Conservation (phyloP, 1,140 invertebrate species). For the Acromyrmex heyeri region DNA sequence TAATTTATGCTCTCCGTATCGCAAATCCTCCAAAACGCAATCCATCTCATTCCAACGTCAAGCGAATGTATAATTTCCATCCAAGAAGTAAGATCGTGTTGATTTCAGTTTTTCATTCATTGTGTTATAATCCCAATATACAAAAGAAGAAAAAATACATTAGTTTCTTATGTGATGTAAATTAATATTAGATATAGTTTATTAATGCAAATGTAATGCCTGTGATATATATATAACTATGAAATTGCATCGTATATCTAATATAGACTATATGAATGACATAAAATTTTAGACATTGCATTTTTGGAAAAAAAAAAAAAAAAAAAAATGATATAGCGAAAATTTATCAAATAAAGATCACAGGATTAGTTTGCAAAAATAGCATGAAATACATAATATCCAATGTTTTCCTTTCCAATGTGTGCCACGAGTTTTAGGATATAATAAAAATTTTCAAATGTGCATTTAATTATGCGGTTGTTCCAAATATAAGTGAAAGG, state of each 20-base stretch:
- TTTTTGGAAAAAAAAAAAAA: neutral
- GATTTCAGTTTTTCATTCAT: constrained; percentile 87
- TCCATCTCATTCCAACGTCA: constrained; percentile 80
- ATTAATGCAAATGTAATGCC: constrained; percentile 72
- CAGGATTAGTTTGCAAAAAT: constrained; percentile 74
- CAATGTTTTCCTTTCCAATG: constrained; percentile 69
- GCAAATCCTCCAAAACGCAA: constrained; percentile 85
- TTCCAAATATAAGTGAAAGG: constrained; percentile 55
- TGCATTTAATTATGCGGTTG: constrained; percentile 14
- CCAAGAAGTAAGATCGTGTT: constrained; percentile 86
- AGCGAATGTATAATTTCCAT: constrained; percentile 85
- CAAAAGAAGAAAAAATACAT: constrained; percentile 88
- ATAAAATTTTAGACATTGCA: neutral
- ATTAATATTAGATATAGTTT: constrained; percentile 73
- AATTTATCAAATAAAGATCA: constrained; percentile 47
- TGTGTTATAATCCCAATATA: constrained; percentile 87
- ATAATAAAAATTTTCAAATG: constrained; percentile 26
- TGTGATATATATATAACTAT: constrained; percentile 64
- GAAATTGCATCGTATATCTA: neutral
- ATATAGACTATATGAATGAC: constrained; percentile 10
- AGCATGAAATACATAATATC: constrained; percentile 64
- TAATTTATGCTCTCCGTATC: constrained; percentile 81
- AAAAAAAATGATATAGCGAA: neutral
- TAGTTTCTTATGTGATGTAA: constrained; percentile 82
- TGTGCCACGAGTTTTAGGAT: constrained; percentile 14